A percentile compares a stretch with the other conserved stretches of the same genome.
Evolutionary conservation across 2,797 vertebrate genomes (phyloP).

Genomic region (Enteromius argenteus): DNA sequence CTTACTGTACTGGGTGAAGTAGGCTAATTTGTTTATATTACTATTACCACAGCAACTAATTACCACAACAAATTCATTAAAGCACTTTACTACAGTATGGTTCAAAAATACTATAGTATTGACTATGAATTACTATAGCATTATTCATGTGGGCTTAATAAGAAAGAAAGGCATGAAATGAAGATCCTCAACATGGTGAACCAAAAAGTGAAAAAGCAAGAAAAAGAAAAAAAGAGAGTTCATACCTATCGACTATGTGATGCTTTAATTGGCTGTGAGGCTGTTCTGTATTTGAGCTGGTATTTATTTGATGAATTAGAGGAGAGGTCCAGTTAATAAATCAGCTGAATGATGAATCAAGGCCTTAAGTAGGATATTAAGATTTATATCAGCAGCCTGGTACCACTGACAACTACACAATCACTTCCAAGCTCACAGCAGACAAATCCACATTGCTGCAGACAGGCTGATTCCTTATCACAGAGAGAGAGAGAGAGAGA

Average conservation of each 20-base stretch:
- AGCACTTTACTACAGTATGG: too few species aligned
- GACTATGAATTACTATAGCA: too few species aligned
- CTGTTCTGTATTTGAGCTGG: slow-evolving; percentile 56
- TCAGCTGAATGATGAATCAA: slow-evolving; percentile 78
- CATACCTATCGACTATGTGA: slow-evolving; percentile 55
- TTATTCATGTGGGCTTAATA: neutral
- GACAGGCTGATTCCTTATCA: slow-evolving; percentile 68
- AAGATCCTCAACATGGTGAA: neutral
- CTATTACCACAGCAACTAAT: too few species aligned
- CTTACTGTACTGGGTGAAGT: too few species aligned
- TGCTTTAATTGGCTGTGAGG: slow-evolving; percentile 71
- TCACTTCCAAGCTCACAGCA: slow-evolving; percentile 59
- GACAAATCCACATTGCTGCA: slow-evolving; percentile 67
- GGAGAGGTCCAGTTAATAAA: slow-evolving; percentile 75
- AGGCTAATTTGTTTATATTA: too few species aligned
- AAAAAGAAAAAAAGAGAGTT: neutral
- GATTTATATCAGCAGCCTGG: slow-evolving; percentile 77
- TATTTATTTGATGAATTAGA: slow-evolving; percentile 78
- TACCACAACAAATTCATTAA: too few species aligned
- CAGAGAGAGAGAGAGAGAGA: slow-evolving; percentile 30
- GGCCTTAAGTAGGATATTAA: slow-evolving; percentile 80
- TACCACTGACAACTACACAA: slow-evolving; percentile 75
- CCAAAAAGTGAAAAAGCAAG: neutral
- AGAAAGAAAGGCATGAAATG: neutral
- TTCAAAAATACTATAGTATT: too few species aligned